Base-by-base conservation (phyloP, 2,797 vertebrate species). In the Gallinago stenura region DNA sequence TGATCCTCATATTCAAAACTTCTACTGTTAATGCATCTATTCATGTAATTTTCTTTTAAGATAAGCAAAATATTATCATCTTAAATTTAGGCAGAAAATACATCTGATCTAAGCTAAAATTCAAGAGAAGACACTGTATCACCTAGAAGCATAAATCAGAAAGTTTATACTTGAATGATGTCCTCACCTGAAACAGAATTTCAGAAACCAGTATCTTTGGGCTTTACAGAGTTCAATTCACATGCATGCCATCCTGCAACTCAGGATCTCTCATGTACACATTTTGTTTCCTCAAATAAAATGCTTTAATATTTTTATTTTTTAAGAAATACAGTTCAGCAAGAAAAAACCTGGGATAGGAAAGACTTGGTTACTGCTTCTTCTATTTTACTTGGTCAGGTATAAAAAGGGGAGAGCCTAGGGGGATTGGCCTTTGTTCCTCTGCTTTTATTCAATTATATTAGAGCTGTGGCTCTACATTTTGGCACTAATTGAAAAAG, bases 401-500 rank as follows among this genome's bases (percentile, higher is more conserved):
- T 95, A 51, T 4, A 84, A 68, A 79, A 89, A 39, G 14, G 19
- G 15, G 20, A 89, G 57, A 72, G 87, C 90, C 89, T 53, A 25
- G 22, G 46, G 91, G 62, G 6, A 0, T 25, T 88, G 41, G 80
- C 56, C 60, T 86, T 94, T 69, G 28, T 88, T 90, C 76, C 76
- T 70, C 53, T 75, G n/a, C 39, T 84, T 94, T 85, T 94, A 94
- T 91, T 91, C 62, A 89, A 83, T 95, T 96, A 77, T 39, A 54
- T 73, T 64, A 90, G 60, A 96, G 69, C 62, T 90, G 80, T 57
- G 60, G 56, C 70, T 95, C 46, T 73, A 79, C 66, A 57, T 90
- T 96, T 95, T 97, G 93, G 73, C 95, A 90, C 60, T 95, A 97
- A 96, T 84, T 94, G 95, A 93, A 96, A 95, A 93, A 77, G 90